Conservation (phyloP, 1,140 invertebrate species). For the Macrocentrus cingulum region DNA sequence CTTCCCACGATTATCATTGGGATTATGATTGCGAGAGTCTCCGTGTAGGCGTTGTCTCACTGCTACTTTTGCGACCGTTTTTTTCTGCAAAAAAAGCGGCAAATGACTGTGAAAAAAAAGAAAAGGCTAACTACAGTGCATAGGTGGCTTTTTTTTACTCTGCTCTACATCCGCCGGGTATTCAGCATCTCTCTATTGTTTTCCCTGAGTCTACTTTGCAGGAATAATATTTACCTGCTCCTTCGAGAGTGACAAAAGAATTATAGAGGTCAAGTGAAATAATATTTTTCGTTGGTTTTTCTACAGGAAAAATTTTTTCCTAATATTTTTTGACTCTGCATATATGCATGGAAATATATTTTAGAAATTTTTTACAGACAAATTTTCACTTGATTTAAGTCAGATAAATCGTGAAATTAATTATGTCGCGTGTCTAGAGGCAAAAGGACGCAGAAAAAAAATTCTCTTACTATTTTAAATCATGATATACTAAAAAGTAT, state of each 20-base stretch:
- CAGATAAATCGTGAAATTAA: too few relatives aligned
- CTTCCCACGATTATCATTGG: conserved; percentile 26
- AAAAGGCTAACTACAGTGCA: not conserved
- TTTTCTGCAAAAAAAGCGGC: not conserved
- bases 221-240: not conserved
- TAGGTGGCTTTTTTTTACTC: not conserved
- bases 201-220: not conserved
- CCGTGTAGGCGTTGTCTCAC: not conserved
- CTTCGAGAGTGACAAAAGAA: not conserved
- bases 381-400: too few relatives aligned
- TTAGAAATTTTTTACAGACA: too few relatives aligned
- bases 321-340: too few relatives aligned
- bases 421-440: too few relatives aligned
- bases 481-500: too few relatives aligned
- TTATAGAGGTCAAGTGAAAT: too few relatives aligned
- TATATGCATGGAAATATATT: too few relatives aligned
- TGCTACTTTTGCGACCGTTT: not conserved
- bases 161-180: not conserved
- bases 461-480: too few relatives aligned
- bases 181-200: conserved; percentile 12
- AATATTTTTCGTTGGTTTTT: too few relatives aligned
- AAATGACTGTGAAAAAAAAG: conserved; percentile 3
- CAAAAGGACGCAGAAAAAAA: too few relatives aligned
- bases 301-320: too few relatives aligned
- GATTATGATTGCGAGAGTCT: conserved; percentile 17